Conservation (phyloP, 2,113 vertebrate genomes). For the Charadrius vociferus region DNA sequence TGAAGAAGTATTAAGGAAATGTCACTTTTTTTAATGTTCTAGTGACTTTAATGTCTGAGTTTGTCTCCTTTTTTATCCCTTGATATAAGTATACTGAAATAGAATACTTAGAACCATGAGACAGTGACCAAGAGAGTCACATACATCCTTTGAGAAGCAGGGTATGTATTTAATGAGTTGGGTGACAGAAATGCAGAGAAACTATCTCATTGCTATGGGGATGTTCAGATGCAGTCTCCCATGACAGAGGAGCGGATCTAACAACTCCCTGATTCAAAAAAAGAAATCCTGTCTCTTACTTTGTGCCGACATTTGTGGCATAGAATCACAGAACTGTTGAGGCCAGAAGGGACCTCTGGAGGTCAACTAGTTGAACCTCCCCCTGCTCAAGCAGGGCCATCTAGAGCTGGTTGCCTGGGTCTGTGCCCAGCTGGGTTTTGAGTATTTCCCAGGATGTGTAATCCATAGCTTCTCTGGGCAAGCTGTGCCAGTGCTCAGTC, state of each 20-base stretch:
- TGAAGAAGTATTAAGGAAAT: background rate
- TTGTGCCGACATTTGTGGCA: background rate
- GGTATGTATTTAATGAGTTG: background rate
- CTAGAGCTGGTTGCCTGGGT: background rate
- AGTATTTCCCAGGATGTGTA: background rate
- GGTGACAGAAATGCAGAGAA: background rate
- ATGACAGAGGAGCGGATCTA: background rate
- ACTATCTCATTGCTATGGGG: background rate
- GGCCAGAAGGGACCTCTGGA: background rate
- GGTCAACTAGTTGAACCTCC: background rate
- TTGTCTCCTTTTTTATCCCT: background rate
- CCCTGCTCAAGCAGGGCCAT: background rate
- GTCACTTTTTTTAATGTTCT: background rate
- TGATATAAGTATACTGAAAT: background rate
- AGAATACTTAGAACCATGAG: background rate
- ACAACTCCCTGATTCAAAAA: background rate
- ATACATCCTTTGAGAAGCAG: background rate
- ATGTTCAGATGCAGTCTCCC: background rate
- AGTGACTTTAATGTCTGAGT: background rate
- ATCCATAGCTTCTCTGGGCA: background rate
- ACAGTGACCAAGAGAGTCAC: background rate
- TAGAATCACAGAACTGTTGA: fast-evolving
- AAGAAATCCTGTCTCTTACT: background rate
- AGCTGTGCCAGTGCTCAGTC: background rate
- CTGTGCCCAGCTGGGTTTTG: background rate